phyloP scores from a whole-genome alignment of 2,888 invertebrate genomes.

The Chrysotoxum bicinctum region DNA sequence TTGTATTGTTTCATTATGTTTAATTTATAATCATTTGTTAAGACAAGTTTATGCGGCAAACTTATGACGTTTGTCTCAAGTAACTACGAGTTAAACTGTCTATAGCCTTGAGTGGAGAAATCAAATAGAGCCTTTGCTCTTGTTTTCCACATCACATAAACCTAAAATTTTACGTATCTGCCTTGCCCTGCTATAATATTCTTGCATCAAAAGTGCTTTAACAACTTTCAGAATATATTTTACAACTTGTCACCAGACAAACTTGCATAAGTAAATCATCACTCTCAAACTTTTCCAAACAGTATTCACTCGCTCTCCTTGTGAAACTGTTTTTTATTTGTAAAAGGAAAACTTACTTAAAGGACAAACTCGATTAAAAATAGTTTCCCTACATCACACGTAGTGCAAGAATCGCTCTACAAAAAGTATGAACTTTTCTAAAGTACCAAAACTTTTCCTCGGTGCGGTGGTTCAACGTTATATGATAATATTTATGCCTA shows the following conservation, averaged over 20 bases:
- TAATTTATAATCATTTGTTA: neutral
- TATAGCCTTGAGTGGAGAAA: neutral
- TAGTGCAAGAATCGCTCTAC: neutral
- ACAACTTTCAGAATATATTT: constrained; percentile 19
- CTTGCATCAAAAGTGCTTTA: neutral
- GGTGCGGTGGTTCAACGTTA: neutral
- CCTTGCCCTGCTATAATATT: neutral
- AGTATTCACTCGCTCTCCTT: neutral
- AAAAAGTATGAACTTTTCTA: constrained; percentile 1
- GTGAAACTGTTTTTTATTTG: neutral
- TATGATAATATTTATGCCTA: constrained; percentile 48
- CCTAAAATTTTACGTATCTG: neutral
- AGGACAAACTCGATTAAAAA: constrained; percentile 22
- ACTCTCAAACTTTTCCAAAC: constrained; percentile 8
- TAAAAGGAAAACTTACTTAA: constrained; percentile 4
- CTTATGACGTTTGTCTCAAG: neutral
- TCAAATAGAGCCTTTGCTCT: neutral
- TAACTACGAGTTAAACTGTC: neutral
- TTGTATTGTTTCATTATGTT: too few species aligned
- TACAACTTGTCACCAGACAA: neutral
- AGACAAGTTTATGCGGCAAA: neutral
- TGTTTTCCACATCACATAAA: neutral
- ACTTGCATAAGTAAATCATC: constrained; percentile 25
- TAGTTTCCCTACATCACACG: constrained; percentile 8
- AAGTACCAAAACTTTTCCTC: neutral